These are phyloP conservation scores for Neodiprion fabricii DNA, from an alignment of 1,140 invertebrate genomes.

Conservation along the genomic window DNA sequence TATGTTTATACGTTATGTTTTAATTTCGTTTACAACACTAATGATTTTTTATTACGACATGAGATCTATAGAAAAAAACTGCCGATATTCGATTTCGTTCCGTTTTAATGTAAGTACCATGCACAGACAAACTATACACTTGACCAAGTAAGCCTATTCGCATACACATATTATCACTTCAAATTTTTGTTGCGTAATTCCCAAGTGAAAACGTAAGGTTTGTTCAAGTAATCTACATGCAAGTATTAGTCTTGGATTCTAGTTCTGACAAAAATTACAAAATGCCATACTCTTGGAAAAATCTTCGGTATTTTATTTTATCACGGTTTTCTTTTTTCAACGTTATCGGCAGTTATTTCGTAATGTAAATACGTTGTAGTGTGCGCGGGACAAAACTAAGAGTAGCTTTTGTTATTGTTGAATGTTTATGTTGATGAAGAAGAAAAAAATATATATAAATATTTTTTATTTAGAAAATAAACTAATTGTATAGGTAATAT, in stretches of 20 bases:
- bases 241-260: neutral
- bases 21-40: too few species aligned
- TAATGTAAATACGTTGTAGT: constrained; percentile 21
- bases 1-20: neutral
- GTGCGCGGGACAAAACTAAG: constrained; percentile 12
- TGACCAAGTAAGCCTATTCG: neutral
- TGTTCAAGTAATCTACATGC: neutral
- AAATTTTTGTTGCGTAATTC: too few species aligned
- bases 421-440: constrained; percentile 22
- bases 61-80: too few species aligned
- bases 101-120: neutral
- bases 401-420: constrained; percentile 20
- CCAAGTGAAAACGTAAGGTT: too few species aligned
- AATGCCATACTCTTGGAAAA: neutral
- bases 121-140: neutral
- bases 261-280: neutral
- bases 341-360: constrained; percentile 9
- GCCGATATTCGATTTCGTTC: too few species aligned
- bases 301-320: neutral
- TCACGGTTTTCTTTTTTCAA: neutral
- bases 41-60: too few species aligned
- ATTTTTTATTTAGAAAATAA: constrained; percentile 9
- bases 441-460: constrained; percentile 8
- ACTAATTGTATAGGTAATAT: neutral
- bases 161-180: neutral